These are phyloP conservation scores for Drosophila longiperda DNA, from an alignment of 2,888 invertebrate genomes.

Conservation along the genomic window DNA sequence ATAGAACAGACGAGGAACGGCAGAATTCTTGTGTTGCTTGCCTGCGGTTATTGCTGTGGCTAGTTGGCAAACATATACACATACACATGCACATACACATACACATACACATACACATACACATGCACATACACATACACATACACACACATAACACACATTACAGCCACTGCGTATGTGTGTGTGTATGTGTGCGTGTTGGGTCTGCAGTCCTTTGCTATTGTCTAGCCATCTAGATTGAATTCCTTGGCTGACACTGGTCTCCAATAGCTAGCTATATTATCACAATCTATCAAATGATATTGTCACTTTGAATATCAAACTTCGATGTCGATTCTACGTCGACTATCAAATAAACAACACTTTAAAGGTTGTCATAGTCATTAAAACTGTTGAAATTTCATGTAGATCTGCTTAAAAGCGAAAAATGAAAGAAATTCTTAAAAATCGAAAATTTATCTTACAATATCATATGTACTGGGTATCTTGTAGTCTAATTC, in stretches of 20 bases:
- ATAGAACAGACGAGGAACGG: background rate
- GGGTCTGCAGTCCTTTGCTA: conserved; percentile 27
- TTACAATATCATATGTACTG: background rate
- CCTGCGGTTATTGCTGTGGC: conserved; percentile 65
- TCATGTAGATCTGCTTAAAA: background rate
- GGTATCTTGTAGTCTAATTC: background rate
- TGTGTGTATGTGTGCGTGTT: conserved; percentile 1
- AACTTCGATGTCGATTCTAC: background rate
- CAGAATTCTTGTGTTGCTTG: conserved; percentile 49
- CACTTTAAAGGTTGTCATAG: background rate
- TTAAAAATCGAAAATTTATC: background rate
- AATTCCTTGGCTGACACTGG: conserved; percentile 36
- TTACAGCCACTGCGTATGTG: conserved; percentile 14
- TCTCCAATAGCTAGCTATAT: conserved; percentile 19
- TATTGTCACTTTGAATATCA: background rate
- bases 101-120: background rate
- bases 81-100: conserved; percentile 15
- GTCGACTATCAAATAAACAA: background rate
- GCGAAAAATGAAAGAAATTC: background rate
- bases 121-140: background rate
- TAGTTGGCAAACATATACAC: conserved; percentile 42
- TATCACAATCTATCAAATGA: conserved; percentile 3
- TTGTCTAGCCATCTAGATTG: conserved; percentile 54
- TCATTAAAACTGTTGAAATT: background rate
- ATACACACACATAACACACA: background rate